Evolutionary conservation across 2,113 vertebrate genomes (phyloP), one percentile per base, ranked within the genome.

Genomic region (Oreochromis niloticus): DNA sequence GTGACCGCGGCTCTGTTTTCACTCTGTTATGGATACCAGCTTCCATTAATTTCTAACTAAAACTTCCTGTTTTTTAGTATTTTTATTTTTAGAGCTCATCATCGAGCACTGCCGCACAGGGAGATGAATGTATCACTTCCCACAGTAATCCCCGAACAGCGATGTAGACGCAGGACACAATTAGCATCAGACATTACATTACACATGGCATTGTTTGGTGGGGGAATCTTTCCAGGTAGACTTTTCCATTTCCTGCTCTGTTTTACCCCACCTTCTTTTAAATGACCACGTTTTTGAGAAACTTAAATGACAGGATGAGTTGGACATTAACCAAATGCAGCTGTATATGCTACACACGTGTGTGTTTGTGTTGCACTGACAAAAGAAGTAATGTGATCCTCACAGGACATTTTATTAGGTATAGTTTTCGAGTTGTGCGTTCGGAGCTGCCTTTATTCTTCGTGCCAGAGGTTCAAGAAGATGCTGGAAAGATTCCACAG

Each of bases 1-100:
- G 7, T 24, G 13, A 71, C 73, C 5, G 17, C 2, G 5, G 66
- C 66, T 87, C 16, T 92, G 82, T 89, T 91, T 86, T 82, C 63
- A 52, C 83, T 73, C 50, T 92, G 88, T 89, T 81, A 78, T 89
- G 85, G 89, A 93, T 71, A 90, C 87, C 3, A 54, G 48, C 52
- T 12, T 43, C 66, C 63, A 83, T 88, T 81, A 4, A 75, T 56
- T 82, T 63, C 81, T 19, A 46, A 57, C 80, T 50, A 55, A 92
- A 83, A 82, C 87, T 92, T 94, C 93, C 91, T 88, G 83, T 78
- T 34, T 80, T 82, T 88, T 59, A 78, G 79, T 82, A 9, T 83
- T 80, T 43, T 73, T 91, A 91, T 90, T 91, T 89, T 93, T 91
- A 88, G 87, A 75, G 27, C 50, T 87, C 55, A 61, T 82, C 1